Evolutionary conservation across 1,140 invertebrate species (phyloP).

Genomic region (Chironomus striatipennis): DNA sequence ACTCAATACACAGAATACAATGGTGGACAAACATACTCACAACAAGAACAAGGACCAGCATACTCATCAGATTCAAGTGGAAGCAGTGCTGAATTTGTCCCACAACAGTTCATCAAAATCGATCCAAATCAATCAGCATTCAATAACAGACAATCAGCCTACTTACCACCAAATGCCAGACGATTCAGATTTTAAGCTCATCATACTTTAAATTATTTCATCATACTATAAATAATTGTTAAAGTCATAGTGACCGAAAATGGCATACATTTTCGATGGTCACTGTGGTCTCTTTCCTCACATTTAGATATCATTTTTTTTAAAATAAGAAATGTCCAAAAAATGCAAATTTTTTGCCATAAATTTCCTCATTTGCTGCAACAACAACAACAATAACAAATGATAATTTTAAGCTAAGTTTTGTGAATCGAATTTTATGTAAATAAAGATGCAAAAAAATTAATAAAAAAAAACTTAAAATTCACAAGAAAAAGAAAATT

Average conservation of each 20-base stretch:
- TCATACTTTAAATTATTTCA: neutral
- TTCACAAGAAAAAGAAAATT: no score
- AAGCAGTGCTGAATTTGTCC: neutral
- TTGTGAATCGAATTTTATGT: no score
- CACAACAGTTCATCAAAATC: neutral
- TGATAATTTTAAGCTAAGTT: no score
- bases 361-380: neutral
- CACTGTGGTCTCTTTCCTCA: neutral
- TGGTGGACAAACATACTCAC: neutral
- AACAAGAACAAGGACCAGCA: neutral
- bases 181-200: neutral
- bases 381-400: no score
- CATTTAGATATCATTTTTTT: neutral
- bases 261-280: neutral
- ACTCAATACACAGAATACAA: neutral
- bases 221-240: neutral
- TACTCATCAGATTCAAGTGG: neutral
- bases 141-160: neutral
- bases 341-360: neutral
- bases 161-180: constrained; percentile 5
- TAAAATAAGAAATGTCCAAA: neutral
- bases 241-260: neutral
- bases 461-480: no score
- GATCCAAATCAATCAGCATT: neutral
- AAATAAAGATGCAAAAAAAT: no score